Evolutionary conservation across 2,797 vertebrate genomes (phyloP), one percentile per base, ranked within the genome.

Genomic region (Spea hammondii): DNA sequence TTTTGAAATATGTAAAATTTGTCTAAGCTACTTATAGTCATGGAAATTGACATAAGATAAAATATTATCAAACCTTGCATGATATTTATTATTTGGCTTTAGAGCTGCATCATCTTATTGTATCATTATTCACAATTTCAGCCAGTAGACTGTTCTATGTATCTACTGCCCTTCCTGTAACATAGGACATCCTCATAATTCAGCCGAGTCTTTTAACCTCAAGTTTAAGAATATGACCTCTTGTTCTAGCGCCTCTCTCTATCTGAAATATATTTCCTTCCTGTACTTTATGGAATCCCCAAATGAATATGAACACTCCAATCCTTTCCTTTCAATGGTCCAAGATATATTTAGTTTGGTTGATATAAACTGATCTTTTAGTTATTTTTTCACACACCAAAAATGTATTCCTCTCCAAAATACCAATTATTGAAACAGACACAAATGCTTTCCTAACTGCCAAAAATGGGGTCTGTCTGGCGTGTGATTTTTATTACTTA

Each of bases 251-350:
- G 13, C 46, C 66, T 78, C 51, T 78, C 64, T 55, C 50, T 67
- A 78, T 78, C 77, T 59, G 49, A 72, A 78, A 57, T 59, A 65
- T 65, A 50, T 64, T 78, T 78, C 77, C 77, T 78, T 78, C 77
- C 77, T 78, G 17, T 50, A 12, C 77, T 78, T 78, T 72, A 64
- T 78, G 65, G 50, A 66, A 78, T 72, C 51, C 70, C 62, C 50
- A 11, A 66, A 59, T 50, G 70, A 65, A 59, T 54, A 8, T 6
- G 45, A 71, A 72, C 55, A 53, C 57, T 65, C 46, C 45, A 55
- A 65, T 59, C 55, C 55, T 59, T 59, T 59, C 55, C 59, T 5
- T 62, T 4, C 59, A 62, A 17, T 62, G 59, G 32, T 12, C n/a
- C 14, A 62, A 17, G 59, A 62, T 12, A 65, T 46, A 65, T 62